Evolutionary conservation across 2,888 invertebrate genomes (phyloP).

Genomic region (Phortica magna): DNA sequence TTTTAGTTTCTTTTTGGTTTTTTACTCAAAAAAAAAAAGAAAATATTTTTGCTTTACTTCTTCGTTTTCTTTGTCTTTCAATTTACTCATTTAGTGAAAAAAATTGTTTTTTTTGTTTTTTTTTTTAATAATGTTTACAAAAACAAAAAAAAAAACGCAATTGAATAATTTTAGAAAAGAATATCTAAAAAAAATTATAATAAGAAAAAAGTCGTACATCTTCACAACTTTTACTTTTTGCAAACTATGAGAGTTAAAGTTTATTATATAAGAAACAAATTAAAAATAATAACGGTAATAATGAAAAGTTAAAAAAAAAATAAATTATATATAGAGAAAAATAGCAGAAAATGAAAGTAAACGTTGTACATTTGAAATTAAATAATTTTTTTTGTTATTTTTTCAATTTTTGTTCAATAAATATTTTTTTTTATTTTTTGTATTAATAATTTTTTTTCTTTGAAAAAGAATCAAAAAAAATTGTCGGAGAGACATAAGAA

Average conservation of each 20-base stretch:
- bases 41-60: slow-evolving; percentile 41
- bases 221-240: slow-evolving; percentile 29
- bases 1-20: slow-evolving; percentile 54
- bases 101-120: slow-evolving; percentile 49
- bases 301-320: slow-evolving; percentile 1
- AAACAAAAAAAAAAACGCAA: slow-evolving; percentile 34
- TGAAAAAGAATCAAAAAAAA: not conserved
- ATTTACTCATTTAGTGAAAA: slow-evolving; percentile 50
- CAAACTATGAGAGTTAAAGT: slow-evolving; percentile 24
- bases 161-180: slow-evolving; percentile 29
- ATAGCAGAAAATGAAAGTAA: slow-evolving; percentile 29
- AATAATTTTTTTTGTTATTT: not conserved
- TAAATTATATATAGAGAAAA: slow-evolving; percentile 15
- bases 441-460: not conserved
- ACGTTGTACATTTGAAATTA: not conserved
- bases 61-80: slow-evolving; percentile 58
- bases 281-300: slow-evolving; percentile 6
- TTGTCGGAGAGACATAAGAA: not conserved
- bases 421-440: not conserved
- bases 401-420: not conserved
- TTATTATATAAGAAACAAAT: slow-evolving; percentile 11
- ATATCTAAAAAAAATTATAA: slow-evolving; percentile 30
- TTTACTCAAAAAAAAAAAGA: slow-evolving; percentile 15
- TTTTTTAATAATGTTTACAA: slow-evolving; percentile 41
- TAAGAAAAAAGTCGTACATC: slow-evolving; percentile 11